Evolutionary conservation across 2,888 invertebrate genomes (phyloP).

Genomic region (Polietes domitor): DNA sequence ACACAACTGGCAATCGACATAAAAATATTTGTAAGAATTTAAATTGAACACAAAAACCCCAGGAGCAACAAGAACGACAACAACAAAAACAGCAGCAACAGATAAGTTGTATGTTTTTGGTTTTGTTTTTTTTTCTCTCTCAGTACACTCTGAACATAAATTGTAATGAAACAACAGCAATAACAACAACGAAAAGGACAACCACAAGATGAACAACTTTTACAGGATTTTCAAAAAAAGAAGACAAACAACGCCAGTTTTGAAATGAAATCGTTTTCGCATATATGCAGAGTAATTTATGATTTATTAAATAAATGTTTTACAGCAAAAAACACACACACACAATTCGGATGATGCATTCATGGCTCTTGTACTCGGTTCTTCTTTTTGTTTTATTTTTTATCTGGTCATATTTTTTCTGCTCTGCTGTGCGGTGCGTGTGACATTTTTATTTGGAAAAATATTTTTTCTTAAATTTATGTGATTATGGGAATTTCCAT

Average conservation of each 20-base stretch:
- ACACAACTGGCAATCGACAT: neutral
- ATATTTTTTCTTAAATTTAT: neutral
- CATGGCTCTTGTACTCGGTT: neutral
- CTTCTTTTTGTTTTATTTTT: neutral
- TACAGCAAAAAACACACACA: neutral
- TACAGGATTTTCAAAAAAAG: neutral
- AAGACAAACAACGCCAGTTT: neutral
- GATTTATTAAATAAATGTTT: constrained; percentile 10
- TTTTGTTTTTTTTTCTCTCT: neutral
- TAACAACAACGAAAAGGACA: too few relatives aligned
- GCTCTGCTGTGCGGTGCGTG: neutral
- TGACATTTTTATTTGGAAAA: neutral
- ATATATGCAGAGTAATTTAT: neutral
- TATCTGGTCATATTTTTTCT: neutral
- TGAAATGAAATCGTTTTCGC: neutral
- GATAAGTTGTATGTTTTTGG: too few relatives aligned
- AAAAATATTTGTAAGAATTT: constrained; percentile 22
- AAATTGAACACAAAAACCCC: constrained; percentile 8
- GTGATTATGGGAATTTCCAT: neutral
- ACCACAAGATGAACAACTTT: neutral
- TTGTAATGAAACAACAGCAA: neutral
- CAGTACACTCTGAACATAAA: neutral
- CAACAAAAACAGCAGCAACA: neutral
- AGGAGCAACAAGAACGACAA: neutral
- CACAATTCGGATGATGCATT: neutral